A percentile compares a stretch with the other conserved stretches of the same genome.
Evolutionary conservation across 2,888 invertebrate species (phyloP).

Genomic region (Sussaba pulchella): DNA sequence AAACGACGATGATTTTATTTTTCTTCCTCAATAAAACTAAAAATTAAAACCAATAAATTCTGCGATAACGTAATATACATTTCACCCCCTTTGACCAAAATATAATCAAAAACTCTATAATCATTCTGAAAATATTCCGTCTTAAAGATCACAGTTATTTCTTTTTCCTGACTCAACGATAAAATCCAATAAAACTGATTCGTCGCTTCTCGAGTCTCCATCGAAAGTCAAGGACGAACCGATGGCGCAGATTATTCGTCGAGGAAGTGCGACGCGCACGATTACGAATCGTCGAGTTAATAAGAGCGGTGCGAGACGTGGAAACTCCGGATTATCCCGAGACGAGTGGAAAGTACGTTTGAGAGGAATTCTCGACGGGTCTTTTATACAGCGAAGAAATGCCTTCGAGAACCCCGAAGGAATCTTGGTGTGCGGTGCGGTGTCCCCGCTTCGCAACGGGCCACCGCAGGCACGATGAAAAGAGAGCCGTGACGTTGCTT

Average conservation of each 20-base stretch:
- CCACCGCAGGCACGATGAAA: slow-evolving; percentile 61
- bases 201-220: slow-evolving; percentile 35
- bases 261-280: slow-evolving; percentile 24
- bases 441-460: slow-evolving; percentile 14
- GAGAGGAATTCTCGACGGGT: slow-evolving; percentile 11
- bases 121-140: no score
- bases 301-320: slow-evolving; percentile 23
- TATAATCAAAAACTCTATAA: no score
- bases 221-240: slow-evolving; percentile 27
- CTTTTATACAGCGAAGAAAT: slow-evolving; percentile 56
- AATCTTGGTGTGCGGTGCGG: slow-evolving; percentile 54
- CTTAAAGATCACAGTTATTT: no score
- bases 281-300: slow-evolving; percentile 43
- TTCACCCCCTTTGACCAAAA: not conserved
- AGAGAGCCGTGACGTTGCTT: slow-evolving; percentile 64
- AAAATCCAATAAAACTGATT: slow-evolving; percentile 24
- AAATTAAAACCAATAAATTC: no score
- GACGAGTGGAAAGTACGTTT: no score
- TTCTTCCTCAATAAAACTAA: no score
- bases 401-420: slow-evolving; percentile 38
- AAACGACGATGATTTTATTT: no score
- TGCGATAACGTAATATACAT: no score
- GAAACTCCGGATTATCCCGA: no score
- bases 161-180: no score
- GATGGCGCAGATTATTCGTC: slow-evolving; percentile 33